Conservation (phyloP, 64 coral and sea anemone genomes). For the Acropora tenuis region DNA sequence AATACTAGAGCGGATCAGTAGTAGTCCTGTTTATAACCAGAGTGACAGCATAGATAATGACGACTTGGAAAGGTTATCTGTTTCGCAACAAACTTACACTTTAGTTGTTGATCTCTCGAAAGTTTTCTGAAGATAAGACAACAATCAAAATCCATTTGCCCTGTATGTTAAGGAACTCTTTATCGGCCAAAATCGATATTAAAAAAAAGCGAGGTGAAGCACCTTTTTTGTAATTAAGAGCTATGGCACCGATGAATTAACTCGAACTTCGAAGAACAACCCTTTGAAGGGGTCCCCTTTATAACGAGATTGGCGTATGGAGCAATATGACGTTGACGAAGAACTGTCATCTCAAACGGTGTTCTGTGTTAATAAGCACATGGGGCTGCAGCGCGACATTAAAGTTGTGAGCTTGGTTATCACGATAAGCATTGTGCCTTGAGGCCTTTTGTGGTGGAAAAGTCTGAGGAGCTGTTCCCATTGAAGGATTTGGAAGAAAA, state of each 20-base stretch:
- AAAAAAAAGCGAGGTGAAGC: slow-evolving; percentile 52
- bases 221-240: slow-evolving; percentile 82
- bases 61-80: slow-evolving; percentile 77
- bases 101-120: slow-evolving; percentile 50
- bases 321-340: slow-evolving; percentile 77
- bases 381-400: slow-evolving; percentile 77
- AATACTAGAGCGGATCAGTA: not conserved
- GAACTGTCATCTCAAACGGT: slow-evolving; percentile 57
- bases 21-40: not conserved
- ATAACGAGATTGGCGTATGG: slow-evolving; percentile 65
- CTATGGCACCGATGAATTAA: slow-evolving; percentile 83
- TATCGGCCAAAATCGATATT: slow-evolving; percentile 87
- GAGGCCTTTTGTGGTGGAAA: slow-evolving; percentile 73
- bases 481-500: slow-evolving; percentile 74
- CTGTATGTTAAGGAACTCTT: slow-evolving; percentile 79
- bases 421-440: slow-evolving; percentile 83
- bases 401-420: slow-evolving; percentile 63
- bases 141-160: slow-evolving; percentile 68
- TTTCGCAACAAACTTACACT: slow-evolving; percentile 73
- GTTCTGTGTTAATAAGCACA: slow-evolving; percentile 65
- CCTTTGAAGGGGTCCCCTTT: slow-evolving; percentile 77
- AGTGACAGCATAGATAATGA: slow-evolving; percentile 89
- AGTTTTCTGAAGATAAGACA: slow-evolving; percentile 52
- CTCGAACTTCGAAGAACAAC: slow-evolving; percentile 87
- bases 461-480: slow-evolving; percentile 73